Percentiles rank a stretch among this genome's conserved stretches.
Conservation (phyloP, 2,888 invertebrate genomes). For the Tortricodes alternella region DNA sequence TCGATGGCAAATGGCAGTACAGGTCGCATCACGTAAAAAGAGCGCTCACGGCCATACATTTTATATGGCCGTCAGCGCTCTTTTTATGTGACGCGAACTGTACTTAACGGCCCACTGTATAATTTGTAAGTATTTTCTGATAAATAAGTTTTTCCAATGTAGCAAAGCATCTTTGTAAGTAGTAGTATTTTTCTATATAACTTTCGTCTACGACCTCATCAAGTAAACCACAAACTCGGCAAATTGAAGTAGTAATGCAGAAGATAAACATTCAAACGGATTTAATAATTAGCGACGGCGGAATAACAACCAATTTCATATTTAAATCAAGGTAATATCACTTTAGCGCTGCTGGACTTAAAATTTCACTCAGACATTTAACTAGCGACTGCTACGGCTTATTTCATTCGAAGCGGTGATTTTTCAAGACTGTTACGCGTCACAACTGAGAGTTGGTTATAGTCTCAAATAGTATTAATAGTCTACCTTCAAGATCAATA, state of each 20-base stretch:
- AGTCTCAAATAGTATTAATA: no score
- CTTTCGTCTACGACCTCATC: not conserved
- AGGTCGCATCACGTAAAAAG: no score
- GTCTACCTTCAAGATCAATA: no score
- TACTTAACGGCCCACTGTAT: no score
- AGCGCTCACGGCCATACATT: no score
- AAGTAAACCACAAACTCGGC: not conserved
- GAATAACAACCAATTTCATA: constrained; percentile 31
- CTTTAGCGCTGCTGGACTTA: constrained; percentile 20
- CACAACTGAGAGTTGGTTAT: not conserved
- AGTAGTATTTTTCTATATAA: no score
- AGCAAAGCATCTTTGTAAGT: no score
- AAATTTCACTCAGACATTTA: constrained; percentile 28
- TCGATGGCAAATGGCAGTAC: no score
- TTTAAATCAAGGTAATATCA: constrained; percentile 29
- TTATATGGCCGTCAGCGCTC: no score
- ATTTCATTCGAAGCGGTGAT: constrained; percentile 31
- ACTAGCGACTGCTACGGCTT: constrained; percentile 26
- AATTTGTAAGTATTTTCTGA: no score
- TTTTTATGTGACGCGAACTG: no score
- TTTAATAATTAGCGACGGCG: constrained; percentile 23
- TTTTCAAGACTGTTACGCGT: constrained; percentile 23
- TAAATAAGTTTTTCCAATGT: no score
- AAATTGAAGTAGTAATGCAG: constrained; percentile 6
- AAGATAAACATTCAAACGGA: constrained; percentile 11